These are phyloP conservation scores for Falcunculus frontatus DNA, from an alignment of 2,113 vertebrate genomes.

Conservation along the genomic window DNA sequence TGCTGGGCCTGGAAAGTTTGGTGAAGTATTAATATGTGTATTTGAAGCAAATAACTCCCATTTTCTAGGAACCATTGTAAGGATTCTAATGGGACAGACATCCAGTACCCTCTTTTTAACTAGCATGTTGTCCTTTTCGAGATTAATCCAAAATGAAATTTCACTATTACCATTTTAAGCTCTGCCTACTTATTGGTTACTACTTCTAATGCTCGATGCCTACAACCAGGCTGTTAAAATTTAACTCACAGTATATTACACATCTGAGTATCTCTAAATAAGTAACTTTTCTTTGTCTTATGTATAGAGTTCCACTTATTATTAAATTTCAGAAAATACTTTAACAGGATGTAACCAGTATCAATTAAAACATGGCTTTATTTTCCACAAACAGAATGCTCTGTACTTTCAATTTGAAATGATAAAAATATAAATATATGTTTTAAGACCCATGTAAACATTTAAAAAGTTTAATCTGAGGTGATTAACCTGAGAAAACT, in stretches of 20 bases:
- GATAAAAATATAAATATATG: neutral
- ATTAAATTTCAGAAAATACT: neutral
- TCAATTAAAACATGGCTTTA: neutral
- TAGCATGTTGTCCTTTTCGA: neutral
- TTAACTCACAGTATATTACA: neutral
- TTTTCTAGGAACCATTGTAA: neutral
- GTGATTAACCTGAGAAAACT: neutral
- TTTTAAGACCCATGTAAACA: neutral
- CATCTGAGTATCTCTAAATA: neutral
- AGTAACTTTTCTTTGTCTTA: neutral
- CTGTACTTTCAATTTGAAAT: neutral
- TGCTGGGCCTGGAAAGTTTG: neutral
- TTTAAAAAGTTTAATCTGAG: neutral
- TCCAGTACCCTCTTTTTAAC: neutral
- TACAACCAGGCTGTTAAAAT: neutral
- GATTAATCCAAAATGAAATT: neutral
- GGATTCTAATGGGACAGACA: neutral
- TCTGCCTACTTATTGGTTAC: neutral
- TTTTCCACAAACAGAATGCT: neutral
- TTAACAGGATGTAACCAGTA: neutral
- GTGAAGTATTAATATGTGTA: neutral
- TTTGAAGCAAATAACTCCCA: neutral
- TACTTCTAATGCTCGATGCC: neutral
- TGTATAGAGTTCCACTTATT: neutral
- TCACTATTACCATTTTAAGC: neutral